Conservation (phyloP, 1,140 invertebrate genomes). For the Drosophila neocordata region DNA sequence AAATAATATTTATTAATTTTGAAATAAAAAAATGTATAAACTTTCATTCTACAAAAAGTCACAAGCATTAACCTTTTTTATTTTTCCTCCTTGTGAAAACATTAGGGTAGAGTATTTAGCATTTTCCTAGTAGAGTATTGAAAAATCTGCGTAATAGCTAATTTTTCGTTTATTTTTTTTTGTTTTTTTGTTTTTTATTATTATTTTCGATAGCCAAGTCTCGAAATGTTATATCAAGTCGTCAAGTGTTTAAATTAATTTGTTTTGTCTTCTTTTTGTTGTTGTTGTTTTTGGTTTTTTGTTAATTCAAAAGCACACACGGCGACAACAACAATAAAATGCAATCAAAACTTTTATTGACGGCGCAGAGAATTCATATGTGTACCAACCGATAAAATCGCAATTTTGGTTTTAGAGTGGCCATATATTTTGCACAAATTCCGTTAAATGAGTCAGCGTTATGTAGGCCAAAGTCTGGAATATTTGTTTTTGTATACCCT, state of each 20-base stretch:
- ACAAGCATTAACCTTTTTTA: no score
- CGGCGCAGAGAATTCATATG: conserved; percentile 12
- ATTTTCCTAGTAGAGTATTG: background rate
- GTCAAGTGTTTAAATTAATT: conserved; percentile 25
- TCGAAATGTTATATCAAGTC: conserved; percentile 15
- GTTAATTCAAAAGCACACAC: background rate
- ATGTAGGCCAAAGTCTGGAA: background rate
- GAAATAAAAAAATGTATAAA: no score
- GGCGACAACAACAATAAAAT: conserved; percentile 40
- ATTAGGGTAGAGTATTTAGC: no score
- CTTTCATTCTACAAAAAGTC: no score
- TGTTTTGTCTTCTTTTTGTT: background rate
- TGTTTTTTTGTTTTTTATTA: background rate
- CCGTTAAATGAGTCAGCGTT: conserved; percentile 2
- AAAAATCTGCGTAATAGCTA: background rate
- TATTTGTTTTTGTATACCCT: no score
- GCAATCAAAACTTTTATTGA: conserved; percentile 50
- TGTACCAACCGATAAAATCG: conserved; percentile 5
- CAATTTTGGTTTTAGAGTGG: background rate
- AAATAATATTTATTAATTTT: no score
- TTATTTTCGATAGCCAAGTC: background rate
- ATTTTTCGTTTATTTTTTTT: no score
- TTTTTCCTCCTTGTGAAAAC: no score
- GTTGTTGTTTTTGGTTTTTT: background rate
- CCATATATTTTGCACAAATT: conserved; percentile 1